A percentile compares a stretch with the other conserved stretches of the same genome.
Conservation (phyloP, 2,888 invertebrate species). For the Stegana nigrithorax region DNA sequence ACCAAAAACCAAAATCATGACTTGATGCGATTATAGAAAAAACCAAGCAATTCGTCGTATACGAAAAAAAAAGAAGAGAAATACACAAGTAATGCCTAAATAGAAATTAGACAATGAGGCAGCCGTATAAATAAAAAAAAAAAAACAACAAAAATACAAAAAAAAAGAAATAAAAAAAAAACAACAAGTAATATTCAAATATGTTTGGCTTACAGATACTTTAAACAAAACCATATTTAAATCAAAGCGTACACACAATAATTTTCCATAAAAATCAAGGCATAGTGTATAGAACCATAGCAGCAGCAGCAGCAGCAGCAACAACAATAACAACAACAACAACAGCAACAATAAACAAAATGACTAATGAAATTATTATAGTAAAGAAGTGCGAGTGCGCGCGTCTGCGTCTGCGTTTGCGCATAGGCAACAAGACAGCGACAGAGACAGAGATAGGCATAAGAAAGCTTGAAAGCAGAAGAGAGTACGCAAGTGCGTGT, state of each 20-base stretch:
- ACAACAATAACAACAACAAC: slow-evolving; percentile 3
- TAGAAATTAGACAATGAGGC: slow-evolving; percentile 51
- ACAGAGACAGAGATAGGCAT: not conserved
- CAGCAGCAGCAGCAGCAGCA: not conserved
- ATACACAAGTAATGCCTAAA: slow-evolving; percentile 35
- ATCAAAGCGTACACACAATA: not conserved
- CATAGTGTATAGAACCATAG: not conserved
- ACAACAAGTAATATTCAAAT: slow-evolving; percentile 11
- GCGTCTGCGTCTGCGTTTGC: not conserved
- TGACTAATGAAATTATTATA: slow-evolving; percentile 26
- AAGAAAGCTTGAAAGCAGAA: no score
- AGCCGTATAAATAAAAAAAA: no score
- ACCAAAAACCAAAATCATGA: slow-evolving; percentile 49
- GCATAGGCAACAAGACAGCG: not conserved
- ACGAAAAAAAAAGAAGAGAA: slow-evolving; percentile 25
- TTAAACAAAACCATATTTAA: slow-evolving; percentile 1
- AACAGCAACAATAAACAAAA: slow-evolving; percentile 9
- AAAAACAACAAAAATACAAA: slow-evolving; percentile 12
- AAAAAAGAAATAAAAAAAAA: not conserved
- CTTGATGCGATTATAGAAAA: slow-evolving; percentile 56
- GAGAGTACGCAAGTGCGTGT: slow-evolving; percentile 27
- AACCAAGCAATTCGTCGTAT: not conserved
- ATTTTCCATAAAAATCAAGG: not conserved
- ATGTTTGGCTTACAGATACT: not conserved
- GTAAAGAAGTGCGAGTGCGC: not conserved